Base-by-base conservation (phyloP, 2,888 invertebrate species). In the Teleogryllus oceanicus region DNA sequence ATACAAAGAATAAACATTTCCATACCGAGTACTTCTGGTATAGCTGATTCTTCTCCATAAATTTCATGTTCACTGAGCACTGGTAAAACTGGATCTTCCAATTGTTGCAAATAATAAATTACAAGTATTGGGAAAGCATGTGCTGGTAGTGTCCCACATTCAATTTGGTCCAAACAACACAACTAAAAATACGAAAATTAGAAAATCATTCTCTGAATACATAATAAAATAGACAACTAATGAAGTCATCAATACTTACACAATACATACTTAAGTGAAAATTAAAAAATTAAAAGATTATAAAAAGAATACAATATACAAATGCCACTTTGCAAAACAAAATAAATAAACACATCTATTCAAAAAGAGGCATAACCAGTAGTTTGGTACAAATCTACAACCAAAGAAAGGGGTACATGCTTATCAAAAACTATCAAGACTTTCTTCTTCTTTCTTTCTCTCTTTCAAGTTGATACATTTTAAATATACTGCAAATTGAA, bases 31-130 rank as follows among this genome's bases (percentile, higher is more conserved):
- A 16, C 18, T 16, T 62, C 62, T 16, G 62, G 62, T 3, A 62
- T 2, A 62, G 62, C 18, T 62, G 18, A 62, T 62, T 62, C 62
- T 18, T 62, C 62, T 62, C 62, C 62, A 62, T 13, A 18, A 62
- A 62, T 13, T 62, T 62, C 62, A 62, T 62, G 62, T 62, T 62
- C 62, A 62, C 18, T 13, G 18, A 62, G 62, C 18, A 62, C 62
- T 16, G 62, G 62, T 4, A 62, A 62, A 62, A 62, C 18, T 16
- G 62, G 79, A 11, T n/a, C n/a, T n/a, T 79, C 79, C 20, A 77
- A 50, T 77, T 79, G 79, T 77, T 79, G 79, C 37, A 79, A 49
- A 37, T 77, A 79, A 24, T 77, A 79, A 8, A 79, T 77, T 11
- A 79, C n/a, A 21, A 77, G 24, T 20, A 79, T 20, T 2, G 49